Conservation (phyloP, 1,140 invertebrate genomes). For the Orussus abietinus region DNA sequence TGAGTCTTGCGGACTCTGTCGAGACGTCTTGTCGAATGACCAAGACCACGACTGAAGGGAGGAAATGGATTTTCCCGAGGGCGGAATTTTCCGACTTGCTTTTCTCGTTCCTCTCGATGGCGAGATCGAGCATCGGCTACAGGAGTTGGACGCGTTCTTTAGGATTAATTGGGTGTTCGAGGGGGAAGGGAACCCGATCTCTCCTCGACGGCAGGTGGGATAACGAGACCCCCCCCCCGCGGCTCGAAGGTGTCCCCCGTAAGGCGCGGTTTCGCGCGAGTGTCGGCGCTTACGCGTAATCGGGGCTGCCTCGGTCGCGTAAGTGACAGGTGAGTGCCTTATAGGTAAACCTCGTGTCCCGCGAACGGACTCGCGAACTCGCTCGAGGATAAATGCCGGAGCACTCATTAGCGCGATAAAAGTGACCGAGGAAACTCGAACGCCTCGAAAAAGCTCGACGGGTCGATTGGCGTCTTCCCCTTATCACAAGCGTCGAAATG, state of each 20-base stretch:
- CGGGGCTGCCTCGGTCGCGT: conserved; percentile 38
- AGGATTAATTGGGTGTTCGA: conserved; percentile 15
- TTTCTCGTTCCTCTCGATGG: conserved; percentile 25
- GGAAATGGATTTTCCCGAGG: too few relatives aligned
- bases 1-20: too few relatives aligned
- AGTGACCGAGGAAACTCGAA: too few relatives aligned
- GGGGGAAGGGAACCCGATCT: conserved; percentile 14
- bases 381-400: too few relatives aligned
- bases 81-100: conserved; percentile 24
- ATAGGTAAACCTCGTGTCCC: conserved; percentile 38
- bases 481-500: too few relatives aligned
- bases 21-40: too few relatives aligned
- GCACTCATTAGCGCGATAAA: too few relatives aligned
- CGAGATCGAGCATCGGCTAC: conserved; percentile 14
- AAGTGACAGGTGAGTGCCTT: conserved; percentile 46
- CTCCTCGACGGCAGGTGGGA: conserved; percentile 16
- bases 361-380: too few relatives aligned
- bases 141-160: conserved; percentile 13
- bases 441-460: too few relatives aligned
- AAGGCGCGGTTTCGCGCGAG: conserved; percentile 11
- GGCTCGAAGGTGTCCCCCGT: neutral
- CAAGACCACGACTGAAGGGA: too few relatives aligned
- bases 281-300: conserved; percentile 28
- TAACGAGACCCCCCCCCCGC: conserved; percentile 19
- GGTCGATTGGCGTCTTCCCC: too few relatives aligned